Conservation (phyloP, 92 coral and sea anemone genomes). For the Epizoanthus rinbou region DNA sequence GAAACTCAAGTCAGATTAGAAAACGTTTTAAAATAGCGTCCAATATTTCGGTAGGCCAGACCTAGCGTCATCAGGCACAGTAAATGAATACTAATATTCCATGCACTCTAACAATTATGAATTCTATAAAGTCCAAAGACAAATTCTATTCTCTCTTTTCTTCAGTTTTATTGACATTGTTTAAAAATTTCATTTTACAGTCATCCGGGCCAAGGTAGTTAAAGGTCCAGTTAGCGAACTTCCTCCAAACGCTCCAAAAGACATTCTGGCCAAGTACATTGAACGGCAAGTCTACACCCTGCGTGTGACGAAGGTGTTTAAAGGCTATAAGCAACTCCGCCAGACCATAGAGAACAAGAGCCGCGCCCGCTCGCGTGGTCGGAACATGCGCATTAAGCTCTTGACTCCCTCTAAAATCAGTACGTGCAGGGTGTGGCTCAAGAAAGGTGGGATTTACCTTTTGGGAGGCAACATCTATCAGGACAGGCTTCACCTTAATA, state of each 20-base stretch:
- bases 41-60: too few relatives aligned
- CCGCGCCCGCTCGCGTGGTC: slow-evolving; percentile 53
- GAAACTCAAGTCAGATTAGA: too few relatives aligned
- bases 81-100: too few relatives aligned
- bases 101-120: too few relatives aligned
- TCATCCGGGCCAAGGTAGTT: slow-evolving; percentile 80
- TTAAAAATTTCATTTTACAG: slow-evolving; percentile 44
- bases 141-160: neutral
- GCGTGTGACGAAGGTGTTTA: slow-evolving; percentile 88
- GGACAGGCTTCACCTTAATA: slow-evolving; percentile 70
- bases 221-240: slow-evolving; percentile 64
- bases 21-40: too few relatives aligned
- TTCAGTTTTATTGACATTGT: neutral
- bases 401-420: slow-evolving; percentile 78
- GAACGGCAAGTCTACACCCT: slow-evolving; percentile 83
- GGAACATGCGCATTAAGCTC: slow-evolving; percentile 56
- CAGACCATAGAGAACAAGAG: slow-evolving; percentile 42
- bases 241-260: slow-evolving; percentile 60
- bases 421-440: slow-evolving; percentile 72
- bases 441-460: slow-evolving; percentile 70
- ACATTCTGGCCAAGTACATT: slow-evolving; percentile 63
- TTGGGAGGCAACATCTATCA: slow-evolving; percentile 79
- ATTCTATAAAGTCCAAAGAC: too few relatives aligned
- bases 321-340: slow-evolving; percentile 65
- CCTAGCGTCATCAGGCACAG: too few relatives aligned